A percentile compares a stretch with the other conserved stretches of the same genome.
Evolutionary conservation across 2,797 vertebrate species (phyloP).

Genomic region (Clarias platycephalus): DNA sequence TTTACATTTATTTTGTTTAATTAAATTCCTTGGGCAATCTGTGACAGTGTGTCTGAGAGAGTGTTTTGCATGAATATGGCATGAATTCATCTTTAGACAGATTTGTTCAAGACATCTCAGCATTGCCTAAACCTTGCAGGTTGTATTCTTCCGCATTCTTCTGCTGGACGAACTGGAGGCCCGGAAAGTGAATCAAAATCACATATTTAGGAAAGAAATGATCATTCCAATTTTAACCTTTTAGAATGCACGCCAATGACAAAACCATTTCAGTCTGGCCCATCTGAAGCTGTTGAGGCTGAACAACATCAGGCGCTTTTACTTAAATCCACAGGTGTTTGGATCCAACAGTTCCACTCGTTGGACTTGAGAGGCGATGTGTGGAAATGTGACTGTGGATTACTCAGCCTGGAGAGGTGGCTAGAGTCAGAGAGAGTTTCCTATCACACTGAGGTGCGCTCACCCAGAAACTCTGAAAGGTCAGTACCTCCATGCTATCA

Average conservation of each 20-base stretch:
- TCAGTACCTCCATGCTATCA: constrained; percentile 52
- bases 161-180: constrained; percentile 14
- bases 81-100: constrained; percentile 3
- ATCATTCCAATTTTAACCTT: constrained; percentile 5
- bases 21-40: not conserved
- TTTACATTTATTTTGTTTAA: not conserved
- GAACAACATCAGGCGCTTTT: constrained; percentile 36
- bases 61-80: constrained; percentile 28
- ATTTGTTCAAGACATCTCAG: not conserved
- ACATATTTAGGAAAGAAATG: not conserved
- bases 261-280: constrained; percentile 24
- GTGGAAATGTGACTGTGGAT: constrained; percentile 48
- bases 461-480: constrained; percentile 56
- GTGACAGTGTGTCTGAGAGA: constrained; percentile 7
- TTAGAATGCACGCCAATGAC: constrained; percentile 34
- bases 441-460: constrained; percentile 44
- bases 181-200: constrained; percentile 21
- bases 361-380: constrained; percentile 44
- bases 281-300: constrained; percentile 29
- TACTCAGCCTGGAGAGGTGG: constrained; percentile 43
- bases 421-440: constrained; percentile 35
- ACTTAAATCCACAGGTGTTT: constrained; percentile 38
- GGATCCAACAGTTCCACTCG: constrained; percentile 20
- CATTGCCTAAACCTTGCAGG: constrained; percentile 2
- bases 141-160: constrained; percentile 18